Evolutionary conservation across 2,888 invertebrate genomes (phyloP).

Genomic region (Stramonita haemastoma): DNA sequence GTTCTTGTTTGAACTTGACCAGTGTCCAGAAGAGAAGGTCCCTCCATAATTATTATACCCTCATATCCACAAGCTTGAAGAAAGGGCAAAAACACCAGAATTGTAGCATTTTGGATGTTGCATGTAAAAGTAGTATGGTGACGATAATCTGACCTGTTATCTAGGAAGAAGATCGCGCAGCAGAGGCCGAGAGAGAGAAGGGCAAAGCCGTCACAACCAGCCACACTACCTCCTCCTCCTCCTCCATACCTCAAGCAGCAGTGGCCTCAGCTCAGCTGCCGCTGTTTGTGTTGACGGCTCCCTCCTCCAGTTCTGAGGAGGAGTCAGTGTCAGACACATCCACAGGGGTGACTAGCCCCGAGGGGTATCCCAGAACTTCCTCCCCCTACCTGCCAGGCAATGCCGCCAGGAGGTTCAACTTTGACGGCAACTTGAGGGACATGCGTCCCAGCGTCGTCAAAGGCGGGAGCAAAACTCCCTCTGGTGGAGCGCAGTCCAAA

Average conservation of each 20-base stretch:
- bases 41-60: too few species aligned
- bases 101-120: too few species aligned
- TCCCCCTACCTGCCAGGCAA: neutral
- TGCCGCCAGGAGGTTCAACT: neutral
- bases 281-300: neutral
- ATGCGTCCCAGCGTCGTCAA: neutral
- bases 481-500: neutral
- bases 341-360: neutral
- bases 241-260: neutral
- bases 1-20: too few species aligned
- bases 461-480: neutral
- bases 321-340: neutral
- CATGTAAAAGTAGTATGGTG: too few species aligned
- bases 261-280: neutral
- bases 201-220: neutral
- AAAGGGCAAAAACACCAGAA: too few species aligned
- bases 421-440: neutral
- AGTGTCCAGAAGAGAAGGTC: too few species aligned
- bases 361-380: neutral
- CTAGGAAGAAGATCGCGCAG: slow-evolving; percentile 2
- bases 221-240: neutral
- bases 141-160: neutral
- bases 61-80: too few species aligned
- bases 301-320: neutral
- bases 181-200: neutral